A percentile compares a stretch with the other conserved stretches of the same genome.
These are phyloP conservation scores for Dryadula phaetusa DNA, from an alignment of 2,888 invertebrate genomes.

Conservation along the genomic window DNA sequence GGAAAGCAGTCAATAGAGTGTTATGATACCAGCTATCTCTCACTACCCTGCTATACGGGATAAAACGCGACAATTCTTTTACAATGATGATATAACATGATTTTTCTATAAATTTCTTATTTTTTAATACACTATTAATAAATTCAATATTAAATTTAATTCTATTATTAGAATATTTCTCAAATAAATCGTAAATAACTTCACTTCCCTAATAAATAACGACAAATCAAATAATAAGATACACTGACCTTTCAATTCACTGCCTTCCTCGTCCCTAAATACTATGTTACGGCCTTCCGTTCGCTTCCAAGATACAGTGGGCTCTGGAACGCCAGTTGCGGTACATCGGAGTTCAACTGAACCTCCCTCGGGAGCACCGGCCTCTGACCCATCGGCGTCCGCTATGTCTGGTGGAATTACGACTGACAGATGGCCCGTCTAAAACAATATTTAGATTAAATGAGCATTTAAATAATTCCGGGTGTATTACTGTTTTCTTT, in stretches of 20 bases:
- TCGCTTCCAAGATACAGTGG: slow-evolving; percentile 91
- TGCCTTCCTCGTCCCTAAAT: slow-evolving; percentile 86
- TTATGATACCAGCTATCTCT: too few species aligned
- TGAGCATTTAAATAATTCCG: background rate
- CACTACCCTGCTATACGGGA: too few species aligned
- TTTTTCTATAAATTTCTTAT: too few species aligned
- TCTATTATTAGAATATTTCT: too few species aligned
- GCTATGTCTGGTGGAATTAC: slow-evolving; percentile 94
- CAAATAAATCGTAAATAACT: too few species aligned
- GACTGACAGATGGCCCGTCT: slow-evolving; percentile 94
- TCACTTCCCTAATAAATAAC: too few species aligned
- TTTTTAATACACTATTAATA: too few species aligned
- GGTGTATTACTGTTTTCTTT: background rate
- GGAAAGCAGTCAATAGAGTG: too few species aligned
- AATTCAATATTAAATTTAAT: too few species aligned
- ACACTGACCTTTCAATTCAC: slow-evolving; percentile 87
- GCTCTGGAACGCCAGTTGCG: slow-evolving; percentile 91
- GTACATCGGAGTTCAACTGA: slow-evolving; percentile 90
- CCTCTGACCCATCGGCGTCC: slow-evolving; percentile 84
- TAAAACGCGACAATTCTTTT: too few species aligned
- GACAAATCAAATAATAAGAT: background rate
- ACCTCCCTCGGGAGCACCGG: slow-evolving; percentile 91
- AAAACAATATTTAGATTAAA: slow-evolving; percentile 45
- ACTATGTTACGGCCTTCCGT: slow-evolving; percentile 91
- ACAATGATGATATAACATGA: too few species aligned